phyloP scores from a whole-genome alignment of 2,888 invertebrate genomes.

The Andrena haemorrhoa region DNA sequence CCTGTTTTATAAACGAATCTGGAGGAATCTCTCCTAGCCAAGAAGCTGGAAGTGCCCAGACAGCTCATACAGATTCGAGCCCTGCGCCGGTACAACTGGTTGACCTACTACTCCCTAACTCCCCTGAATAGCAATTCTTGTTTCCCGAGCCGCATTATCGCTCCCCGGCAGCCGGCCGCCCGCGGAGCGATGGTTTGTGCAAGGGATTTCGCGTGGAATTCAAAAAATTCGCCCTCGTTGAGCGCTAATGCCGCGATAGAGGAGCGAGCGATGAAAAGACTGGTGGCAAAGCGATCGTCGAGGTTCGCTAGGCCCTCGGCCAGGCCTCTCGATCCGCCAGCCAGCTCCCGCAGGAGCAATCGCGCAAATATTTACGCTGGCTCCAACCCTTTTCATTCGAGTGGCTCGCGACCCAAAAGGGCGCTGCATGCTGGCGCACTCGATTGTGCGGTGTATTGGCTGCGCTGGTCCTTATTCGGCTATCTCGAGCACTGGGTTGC shows the following conservation, averaged over 20 bases:
- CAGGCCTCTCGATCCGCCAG: not conserved
- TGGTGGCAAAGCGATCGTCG: constrained; percentile 10
- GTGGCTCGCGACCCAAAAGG: constrained; percentile 37
- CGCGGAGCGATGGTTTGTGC: not conserved
- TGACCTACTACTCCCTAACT: no score
- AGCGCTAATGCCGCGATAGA: not conserved
- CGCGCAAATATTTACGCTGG: constrained; percentile 72
- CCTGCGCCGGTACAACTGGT: no score
- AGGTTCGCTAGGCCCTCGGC: constrained; percentile 18
- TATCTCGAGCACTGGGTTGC: constrained; percentile 31
- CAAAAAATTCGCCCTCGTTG: not conserved
- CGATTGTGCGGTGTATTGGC: constrained; percentile 18
- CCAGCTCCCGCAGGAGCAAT: constrained; percentile 65
- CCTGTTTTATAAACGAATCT: no score
- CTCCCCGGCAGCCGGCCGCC: not conserved
- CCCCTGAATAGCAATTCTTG: not conserved
- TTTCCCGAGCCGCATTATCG: not conserved
- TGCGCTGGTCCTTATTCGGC: constrained; percentile 31
- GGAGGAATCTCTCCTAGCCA: no score
- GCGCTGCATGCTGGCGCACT: constrained; percentile 15
- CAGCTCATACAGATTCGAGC: no score
- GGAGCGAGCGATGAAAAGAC: not conserved
- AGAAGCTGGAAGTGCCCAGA: no score
- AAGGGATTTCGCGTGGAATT: not conserved
- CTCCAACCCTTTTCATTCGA: constrained; percentile 60